Evolutionary conservation across 1,140 invertebrate genomes (phyloP).

Genomic region (Eupeodes corollae): DNA sequence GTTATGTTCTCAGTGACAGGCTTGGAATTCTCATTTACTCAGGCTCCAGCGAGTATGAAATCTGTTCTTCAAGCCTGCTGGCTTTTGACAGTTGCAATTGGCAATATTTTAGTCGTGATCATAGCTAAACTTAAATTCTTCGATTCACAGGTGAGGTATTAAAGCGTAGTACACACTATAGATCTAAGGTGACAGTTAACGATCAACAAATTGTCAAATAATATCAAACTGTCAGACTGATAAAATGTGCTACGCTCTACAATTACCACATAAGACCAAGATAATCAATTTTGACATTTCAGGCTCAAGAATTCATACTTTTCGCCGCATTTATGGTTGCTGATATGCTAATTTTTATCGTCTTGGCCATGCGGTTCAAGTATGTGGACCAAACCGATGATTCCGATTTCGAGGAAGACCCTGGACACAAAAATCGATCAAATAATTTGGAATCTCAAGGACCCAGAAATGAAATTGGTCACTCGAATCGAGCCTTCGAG

Average conservation of each 20-base stretch:
- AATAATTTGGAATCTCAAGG: no score
- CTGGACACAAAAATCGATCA: neutral
- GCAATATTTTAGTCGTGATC: conserved; percentile 67
- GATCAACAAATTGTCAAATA: neutral
- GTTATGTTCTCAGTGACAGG: conserved; percentile 89
- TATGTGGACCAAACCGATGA: conserved; percentile 42
- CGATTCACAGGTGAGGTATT: conserved; percentile 9
- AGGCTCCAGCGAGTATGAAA: conserved; percentile 87
- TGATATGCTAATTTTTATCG: conserved; percentile 69
- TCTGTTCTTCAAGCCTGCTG: conserved; percentile 81
- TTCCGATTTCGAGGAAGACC: neutral
- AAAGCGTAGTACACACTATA: neutral
- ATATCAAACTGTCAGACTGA: no score
- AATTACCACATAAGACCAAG: no score
- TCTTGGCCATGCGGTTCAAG: conserved; percentile 59
- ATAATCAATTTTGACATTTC: conserved; percentile 14
- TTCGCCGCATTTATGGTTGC: conserved; percentile 72
- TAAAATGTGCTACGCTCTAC: no score
- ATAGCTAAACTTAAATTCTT: conserved; percentile 47
- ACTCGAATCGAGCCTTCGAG: conserved; percentile 1
- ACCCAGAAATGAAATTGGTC: no score
- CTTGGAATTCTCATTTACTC: conserved; percentile 80
- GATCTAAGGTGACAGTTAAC: neutral
- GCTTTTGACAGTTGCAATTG: conserved; percentile 80
- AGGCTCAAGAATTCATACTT: conserved; percentile 71